Conservation (phyloP, 2,888 invertebrate genomes). For the Eristalis tenax region DNA sequence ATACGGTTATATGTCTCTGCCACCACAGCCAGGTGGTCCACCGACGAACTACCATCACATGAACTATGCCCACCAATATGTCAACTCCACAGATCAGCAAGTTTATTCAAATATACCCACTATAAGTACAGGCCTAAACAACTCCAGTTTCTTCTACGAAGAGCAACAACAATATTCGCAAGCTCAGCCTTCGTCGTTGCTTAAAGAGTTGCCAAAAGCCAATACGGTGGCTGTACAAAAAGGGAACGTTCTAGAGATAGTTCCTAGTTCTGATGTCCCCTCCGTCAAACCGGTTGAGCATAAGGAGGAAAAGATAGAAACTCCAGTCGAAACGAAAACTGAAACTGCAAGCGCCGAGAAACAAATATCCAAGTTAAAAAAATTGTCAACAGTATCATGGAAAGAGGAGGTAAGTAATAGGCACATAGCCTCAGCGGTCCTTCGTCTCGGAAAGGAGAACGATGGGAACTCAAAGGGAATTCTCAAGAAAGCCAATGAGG, state of each 20-base stretch:
- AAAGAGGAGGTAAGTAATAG: constrained; percentile 75
- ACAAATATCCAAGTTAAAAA: constrained; percentile 62
- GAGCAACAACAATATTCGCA: constrained; percentile 56
- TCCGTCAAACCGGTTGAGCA: constrained; percentile 30
- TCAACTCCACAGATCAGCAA: constrained; percentile 60
- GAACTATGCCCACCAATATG: constrained; percentile 75
- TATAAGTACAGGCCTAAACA: constrained; percentile 60
- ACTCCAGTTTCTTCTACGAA: constrained; percentile 71
- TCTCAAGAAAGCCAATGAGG: constrained; percentile 67
- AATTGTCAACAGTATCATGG: constrained; percentile 72
- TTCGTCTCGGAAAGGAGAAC: constrained; percentile 74
- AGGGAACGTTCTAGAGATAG: constrained; percentile 80
- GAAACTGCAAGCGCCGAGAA: constrained; percentile 22
- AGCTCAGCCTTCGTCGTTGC: constrained; percentile 71
- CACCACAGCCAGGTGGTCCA: constrained; percentile 73
- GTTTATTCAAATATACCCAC: constrained; percentile 74
- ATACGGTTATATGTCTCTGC: constrained; percentile 75
- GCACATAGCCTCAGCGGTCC: constrained; percentile 74
- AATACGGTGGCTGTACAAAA: constrained; percentile 79
- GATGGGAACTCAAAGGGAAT: constrained; percentile 74
- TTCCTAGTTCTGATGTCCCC: constrained; percentile 74
- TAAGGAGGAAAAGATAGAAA: constrained; percentile 44
- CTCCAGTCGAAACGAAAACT: constrained; percentile 35
- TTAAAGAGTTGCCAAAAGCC: constrained; percentile 77
- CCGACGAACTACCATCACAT: constrained; percentile 71